A percentile compares a stretch with the other conserved stretches of the same genome.
These are phyloP conservation scores for Lacerta agilis DNA, from an alignment of 2,797 vertebrate genomes.

Conservation along the genomic window DNA sequence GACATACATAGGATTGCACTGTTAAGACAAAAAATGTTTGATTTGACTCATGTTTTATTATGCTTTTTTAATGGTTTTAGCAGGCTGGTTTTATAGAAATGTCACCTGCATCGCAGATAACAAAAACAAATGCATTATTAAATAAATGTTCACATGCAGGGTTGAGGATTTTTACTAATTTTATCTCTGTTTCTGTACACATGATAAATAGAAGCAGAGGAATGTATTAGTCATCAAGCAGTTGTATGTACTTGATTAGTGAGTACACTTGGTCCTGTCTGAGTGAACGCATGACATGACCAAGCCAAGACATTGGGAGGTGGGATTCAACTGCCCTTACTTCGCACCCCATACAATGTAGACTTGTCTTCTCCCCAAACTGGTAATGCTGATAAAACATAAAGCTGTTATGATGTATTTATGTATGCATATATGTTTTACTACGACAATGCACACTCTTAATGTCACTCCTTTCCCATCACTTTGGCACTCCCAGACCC, in stretches of 20 bases:
- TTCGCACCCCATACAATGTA: neutral
- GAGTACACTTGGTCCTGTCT: neutral
- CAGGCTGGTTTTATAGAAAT: neutral
- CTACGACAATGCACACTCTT: neutral
- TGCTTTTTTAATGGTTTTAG: neutral
- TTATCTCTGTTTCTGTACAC: neutral
- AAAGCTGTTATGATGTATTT: neutral
- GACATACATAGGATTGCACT: neutral
- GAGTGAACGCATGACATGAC: neutral
- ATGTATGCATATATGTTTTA: neutral
- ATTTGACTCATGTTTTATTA: neutral
- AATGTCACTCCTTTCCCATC: neutral
- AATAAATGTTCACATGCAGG: neutral
- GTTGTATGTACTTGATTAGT: neutral
- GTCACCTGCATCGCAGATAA: neutral
- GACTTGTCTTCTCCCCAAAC: neutral
- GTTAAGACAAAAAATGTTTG: neutral
- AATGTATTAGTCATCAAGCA: neutral
- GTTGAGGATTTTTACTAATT: neutral
- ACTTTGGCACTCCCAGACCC: neutral
- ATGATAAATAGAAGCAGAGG: neutral
- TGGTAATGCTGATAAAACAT: neutral
- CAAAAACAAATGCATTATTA: neutral
- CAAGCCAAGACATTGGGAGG: neutral
- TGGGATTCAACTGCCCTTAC: neutral